Percentiles rank a stretch among this genome's conserved stretches.
phyloP scores from a whole-genome alignment of 1,140 invertebrate genomes.

The Platyscapa corneri region DNA sequence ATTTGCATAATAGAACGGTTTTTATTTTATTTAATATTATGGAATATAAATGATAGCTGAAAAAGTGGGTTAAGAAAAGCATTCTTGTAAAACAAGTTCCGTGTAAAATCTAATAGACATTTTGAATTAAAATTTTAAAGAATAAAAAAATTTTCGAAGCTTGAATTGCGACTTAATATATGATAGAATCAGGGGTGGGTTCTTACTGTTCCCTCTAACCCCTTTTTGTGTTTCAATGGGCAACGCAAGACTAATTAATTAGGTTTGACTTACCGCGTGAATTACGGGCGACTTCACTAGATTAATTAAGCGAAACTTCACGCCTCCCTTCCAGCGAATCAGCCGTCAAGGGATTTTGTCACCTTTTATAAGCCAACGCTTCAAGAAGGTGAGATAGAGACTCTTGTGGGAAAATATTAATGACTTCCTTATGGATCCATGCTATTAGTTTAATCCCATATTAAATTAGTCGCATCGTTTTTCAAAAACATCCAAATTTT shows the following conservation, averaged over 20 bases:
- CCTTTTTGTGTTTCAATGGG: slow-evolving; percentile 38
- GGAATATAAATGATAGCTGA: no score
- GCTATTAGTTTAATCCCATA: slow-evolving; percentile 1
- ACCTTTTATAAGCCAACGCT: slow-evolving; percentile 64
- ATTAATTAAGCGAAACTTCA: slow-evolving; percentile 73
- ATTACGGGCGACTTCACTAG: slow-evolving; percentile 65
- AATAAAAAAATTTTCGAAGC: background rate
- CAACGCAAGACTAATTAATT: slow-evolving; percentile 68
- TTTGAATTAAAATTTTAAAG: background rate
- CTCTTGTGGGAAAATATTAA: slow-evolving; percentile 38
- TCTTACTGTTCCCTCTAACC: background rate
- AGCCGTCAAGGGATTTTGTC: slow-evolving; percentile 68
- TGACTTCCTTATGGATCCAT: background rate
- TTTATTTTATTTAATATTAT: no score
- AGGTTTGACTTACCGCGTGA: slow-evolving; percentile 72
- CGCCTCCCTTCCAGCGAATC: slow-evolving; percentile 57
- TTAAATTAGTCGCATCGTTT: background rate
- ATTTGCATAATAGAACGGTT: no score
- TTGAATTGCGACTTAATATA: background rate
- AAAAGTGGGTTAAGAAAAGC: no score
- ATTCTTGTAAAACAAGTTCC: background rate
- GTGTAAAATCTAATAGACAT: background rate
- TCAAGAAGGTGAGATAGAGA: slow-evolving; percentile 26
- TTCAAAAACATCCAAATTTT: background rate
- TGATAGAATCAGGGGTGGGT: background rate